phyloP scores from a whole-genome alignment of 2,888 invertebrate genomes.

The Acanthosepion esculentum region DNA sequence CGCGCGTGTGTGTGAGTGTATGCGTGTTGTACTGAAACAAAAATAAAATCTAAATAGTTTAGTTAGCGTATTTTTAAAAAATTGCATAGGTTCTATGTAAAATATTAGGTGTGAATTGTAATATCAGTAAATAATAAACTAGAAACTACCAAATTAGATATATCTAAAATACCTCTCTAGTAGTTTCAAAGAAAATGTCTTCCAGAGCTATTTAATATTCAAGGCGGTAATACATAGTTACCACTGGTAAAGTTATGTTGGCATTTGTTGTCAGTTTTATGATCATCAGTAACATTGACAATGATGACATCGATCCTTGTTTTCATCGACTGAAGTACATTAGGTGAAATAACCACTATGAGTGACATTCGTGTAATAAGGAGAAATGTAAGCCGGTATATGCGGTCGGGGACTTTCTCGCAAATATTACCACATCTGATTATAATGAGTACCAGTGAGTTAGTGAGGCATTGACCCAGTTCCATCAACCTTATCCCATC shows the following conservation, averaged over 20 bases:
- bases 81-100: no score
- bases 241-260: neutral
- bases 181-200: no score
- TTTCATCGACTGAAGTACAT: neutral
- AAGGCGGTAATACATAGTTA: neutral
- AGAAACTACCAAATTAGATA: no score
- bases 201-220: no score
- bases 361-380: neutral
- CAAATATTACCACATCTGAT: neutral
- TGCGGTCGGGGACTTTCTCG: neutral
- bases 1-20: no score
- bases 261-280: neutral
- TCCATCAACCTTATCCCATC: constrained; percentile 7
- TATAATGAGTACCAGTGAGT: constrained; percentile 5
- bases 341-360: neutral
- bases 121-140: no score
- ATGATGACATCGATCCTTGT: neutral
- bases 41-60: no score
- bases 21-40: no score
- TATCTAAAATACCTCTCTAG: no score
- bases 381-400: neutral
- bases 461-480: constrained; percentile 10
- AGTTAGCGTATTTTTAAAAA: no score
- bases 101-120: no score
- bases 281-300: neutral